Evolutionary conservation across 1,140 invertebrate genomes (phyloP), one percentile per base, ranked within the genome.

Genomic region (Antheraea mylitta): DNA sequence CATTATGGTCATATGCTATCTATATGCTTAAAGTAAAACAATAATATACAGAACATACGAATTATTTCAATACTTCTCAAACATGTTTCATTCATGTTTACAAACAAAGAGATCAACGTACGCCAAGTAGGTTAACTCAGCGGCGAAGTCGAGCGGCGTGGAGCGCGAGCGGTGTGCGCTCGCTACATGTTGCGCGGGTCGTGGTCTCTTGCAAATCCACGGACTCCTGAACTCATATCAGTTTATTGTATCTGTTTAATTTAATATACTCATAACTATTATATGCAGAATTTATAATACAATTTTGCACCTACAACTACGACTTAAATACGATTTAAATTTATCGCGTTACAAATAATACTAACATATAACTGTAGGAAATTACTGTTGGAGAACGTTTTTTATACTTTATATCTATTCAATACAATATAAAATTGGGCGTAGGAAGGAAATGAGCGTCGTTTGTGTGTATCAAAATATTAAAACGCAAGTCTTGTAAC

Each of bases 21-120:
- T 53, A 16, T 16, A 30, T 61, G 22, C 9, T 30, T 16, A 64
- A 37, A 42, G 18, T 42, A 66, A 30, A 37, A 16, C 36, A 19
- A 66, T 58, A 58, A 66, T 37, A 38, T 66, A 66, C 65, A 58
- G 65, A 66, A 66, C 65, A 45, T 53, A 19, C 38, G 36, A 45
- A 64, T n/a, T 64, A 19, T 58, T 11, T 48, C 37, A 38, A 59
- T 38, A 66, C 65, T 37, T 59, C 48, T 66, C 65, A 66, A 66
- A 66, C 65, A 59, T 59, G 65, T 66, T 66, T 66, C 65, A 66
- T 66, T 66, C 86, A 89, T 92, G 90, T 92, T 92, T 92, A 91
- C 87, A 92, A 92, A 92, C 90, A 92, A 90, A 88, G 81, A 90
- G 90, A 92, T 89, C 90, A 92, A 90, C 78, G 90, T 72, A 80